Percentiles rank a stretch among this genome's conserved stretches.
Conservation (phyloP, 2,113 vertebrate species). For the Mesoclemmys tuberculata region DNA sequence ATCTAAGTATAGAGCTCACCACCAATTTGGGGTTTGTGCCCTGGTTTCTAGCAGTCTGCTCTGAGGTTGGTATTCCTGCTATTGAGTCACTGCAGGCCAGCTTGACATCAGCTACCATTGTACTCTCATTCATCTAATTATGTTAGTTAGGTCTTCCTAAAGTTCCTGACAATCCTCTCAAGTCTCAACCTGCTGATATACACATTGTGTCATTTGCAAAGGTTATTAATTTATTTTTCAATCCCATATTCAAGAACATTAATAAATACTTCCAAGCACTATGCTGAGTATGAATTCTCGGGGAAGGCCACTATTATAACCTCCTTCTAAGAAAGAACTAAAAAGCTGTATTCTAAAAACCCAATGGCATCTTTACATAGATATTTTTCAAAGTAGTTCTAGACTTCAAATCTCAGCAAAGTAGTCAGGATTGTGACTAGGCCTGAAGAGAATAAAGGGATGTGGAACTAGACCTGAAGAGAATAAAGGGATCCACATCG, state of each 20-base stretch:
- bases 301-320: not conserved
- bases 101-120: rapidly evolving
- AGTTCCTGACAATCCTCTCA: rapidly evolving
- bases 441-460: not conserved
- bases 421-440: not conserved
- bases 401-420: not conserved
- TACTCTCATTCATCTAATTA: not conserved
- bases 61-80: not conserved
- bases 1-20: not conserved
- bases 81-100: not conserved
- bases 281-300: not conserved
- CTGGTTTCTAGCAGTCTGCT: not conserved
- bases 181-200: not conserved
- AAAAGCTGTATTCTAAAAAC: not conserved
- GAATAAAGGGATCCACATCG: not conserved
- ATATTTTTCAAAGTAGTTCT: not conserved
- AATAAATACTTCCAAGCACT: not conserved
- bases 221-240: not conserved
- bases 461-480: not conserved
- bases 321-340: not conserved
- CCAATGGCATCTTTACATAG: rapidly evolving
- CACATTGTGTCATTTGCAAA: rapidly evolving
- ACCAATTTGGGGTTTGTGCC: not conserved
- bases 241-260: rapidly evolving
- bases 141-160: not conserved